phyloP scores from a whole-genome alignment of 2,797 vertebrate species.

The Mus spretus region DNA sequence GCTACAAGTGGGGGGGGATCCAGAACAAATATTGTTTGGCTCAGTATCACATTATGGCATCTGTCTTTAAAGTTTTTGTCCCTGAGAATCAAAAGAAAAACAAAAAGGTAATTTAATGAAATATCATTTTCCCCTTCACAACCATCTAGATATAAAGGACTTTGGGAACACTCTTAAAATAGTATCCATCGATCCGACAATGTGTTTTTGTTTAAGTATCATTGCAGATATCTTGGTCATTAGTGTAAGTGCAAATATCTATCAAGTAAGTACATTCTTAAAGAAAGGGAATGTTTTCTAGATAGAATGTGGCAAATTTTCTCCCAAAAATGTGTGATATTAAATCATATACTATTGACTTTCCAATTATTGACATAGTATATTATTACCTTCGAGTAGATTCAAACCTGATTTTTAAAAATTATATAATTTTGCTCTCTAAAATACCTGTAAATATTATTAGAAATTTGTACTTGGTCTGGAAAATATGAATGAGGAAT shows the following conservation, averaged over 20 bases:
- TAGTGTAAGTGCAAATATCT: neutral
- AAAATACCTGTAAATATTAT: neutral
- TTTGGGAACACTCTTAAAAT: neutral
- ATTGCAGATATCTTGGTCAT: neutral
- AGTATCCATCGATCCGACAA: neutral
- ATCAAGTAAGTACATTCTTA: neutral
- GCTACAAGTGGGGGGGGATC: too few relatives aligned
- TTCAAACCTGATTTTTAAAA: neutral
- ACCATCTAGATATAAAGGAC: neutral
- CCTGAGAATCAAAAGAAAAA: neutral
- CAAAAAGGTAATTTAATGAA: neutral
- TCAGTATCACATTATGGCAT: too few relatives aligned
- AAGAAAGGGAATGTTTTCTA: constrained; percentile 14
- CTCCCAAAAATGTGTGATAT: neutral
- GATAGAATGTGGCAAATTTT: neutral
- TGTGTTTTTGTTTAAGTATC: neutral
- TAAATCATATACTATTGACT: neutral
- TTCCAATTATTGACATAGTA: neutral
- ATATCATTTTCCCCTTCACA: neutral
- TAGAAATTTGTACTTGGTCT: neutral
- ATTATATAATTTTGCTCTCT: neutral
- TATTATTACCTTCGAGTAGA: neutral
- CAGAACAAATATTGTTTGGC: too few relatives aligned
- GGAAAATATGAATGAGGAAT: neutral
- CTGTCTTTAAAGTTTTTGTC: neutral